A percentile compares a stretch with the other conserved stretches of the same genome.
These are phyloP conservation scores for Cydia fagiglandana DNA, from an alignment of 1,140 invertebrate species.

Conservation along the genomic window DNA sequence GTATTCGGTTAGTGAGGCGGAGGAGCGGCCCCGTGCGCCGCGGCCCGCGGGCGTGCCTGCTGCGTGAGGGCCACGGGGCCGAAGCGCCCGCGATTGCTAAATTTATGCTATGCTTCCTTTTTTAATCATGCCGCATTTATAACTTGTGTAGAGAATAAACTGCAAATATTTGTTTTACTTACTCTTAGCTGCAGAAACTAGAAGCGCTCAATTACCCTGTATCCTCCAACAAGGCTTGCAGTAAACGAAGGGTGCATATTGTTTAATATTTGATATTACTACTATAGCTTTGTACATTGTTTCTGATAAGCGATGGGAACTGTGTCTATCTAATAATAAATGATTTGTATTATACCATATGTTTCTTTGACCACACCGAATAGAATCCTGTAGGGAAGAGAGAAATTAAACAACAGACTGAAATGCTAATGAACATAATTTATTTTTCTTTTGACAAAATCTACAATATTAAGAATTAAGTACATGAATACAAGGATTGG, in stretches of 20 bases:
- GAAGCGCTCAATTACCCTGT: slow-evolving; percentile 79
- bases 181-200: slow-evolving; percentile 74
- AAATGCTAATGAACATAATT: slow-evolving; percentile 76
- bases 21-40: slow-evolving; percentile 9
- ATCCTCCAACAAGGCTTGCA: slow-evolving; percentile 79
- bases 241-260: slow-evolving; percentile 80
- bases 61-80: slow-evolving; percentile 28
- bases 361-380: slow-evolving; percentile 48
- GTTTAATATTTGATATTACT: slow-evolving; percentile 81
- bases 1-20: slow-evolving; percentile 49
- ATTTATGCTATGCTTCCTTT: slow-evolving; percentile 71
- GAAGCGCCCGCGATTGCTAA: slow-evolving; percentile 47
- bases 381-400: slow-evolving; percentile 24
- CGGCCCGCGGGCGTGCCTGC: slow-evolving; percentile 22
- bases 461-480: slow-evolving; percentile 78
- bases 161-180: slow-evolving; percentile 73
- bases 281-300: slow-evolving; percentile 81
- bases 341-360: slow-evolving; percentile 78
- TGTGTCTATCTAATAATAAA: slow-evolving; percentile 81
- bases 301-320: slow-evolving; percentile 80
- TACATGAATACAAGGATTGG: slow-evolving; percentile 78
- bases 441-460: slow-evolving; percentile 79
- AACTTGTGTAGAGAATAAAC: slow-evolving; percentile 74
- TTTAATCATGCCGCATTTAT: slow-evolving; percentile 72
- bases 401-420: slow-evolving; percentile 45